Conservation (phyloP, 2,113 vertebrate species). For the Erythrolamprus reginae region DNA sequence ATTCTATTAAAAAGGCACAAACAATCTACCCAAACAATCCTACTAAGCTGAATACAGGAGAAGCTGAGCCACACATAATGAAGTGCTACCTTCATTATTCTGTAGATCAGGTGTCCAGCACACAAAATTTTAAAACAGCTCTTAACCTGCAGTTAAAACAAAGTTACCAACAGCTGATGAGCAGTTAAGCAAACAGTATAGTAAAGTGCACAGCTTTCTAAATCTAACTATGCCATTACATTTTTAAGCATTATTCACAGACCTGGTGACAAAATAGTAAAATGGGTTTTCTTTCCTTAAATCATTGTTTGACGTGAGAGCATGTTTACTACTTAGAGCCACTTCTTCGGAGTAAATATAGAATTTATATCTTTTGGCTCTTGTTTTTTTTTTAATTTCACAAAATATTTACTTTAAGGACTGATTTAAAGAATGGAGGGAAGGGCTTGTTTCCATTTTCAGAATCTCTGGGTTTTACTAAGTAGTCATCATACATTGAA, state of each 20-base stretch:
- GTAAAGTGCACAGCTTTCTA: not conserved
- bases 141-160: not conserved
- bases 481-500: not conserved
- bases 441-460: not conserved
- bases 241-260: not conserved
- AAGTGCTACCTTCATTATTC: not conserved
- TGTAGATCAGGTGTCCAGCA: not conserved
- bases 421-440: not conserved
- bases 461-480: not conserved
- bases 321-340: not conserved
- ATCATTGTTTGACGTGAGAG: not conserved
- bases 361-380: not conserved
- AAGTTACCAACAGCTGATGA: not conserved
- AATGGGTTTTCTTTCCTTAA: not conserved
- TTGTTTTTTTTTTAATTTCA: not conserved
- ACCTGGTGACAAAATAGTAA: not conserved
- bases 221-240: not conserved
- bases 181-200: not conserved
- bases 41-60: not conserved
- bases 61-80: not conserved
- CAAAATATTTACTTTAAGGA: not conserved
- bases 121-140: not conserved
- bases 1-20: not conserved
- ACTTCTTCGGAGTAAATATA: not conserved
- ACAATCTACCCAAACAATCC: not conserved